These are phyloP conservation scores for Exaiptasia diaphana DNA, from an alignment of 64 coral and sea anemone genomes.

Conservation along the genomic window DNA sequence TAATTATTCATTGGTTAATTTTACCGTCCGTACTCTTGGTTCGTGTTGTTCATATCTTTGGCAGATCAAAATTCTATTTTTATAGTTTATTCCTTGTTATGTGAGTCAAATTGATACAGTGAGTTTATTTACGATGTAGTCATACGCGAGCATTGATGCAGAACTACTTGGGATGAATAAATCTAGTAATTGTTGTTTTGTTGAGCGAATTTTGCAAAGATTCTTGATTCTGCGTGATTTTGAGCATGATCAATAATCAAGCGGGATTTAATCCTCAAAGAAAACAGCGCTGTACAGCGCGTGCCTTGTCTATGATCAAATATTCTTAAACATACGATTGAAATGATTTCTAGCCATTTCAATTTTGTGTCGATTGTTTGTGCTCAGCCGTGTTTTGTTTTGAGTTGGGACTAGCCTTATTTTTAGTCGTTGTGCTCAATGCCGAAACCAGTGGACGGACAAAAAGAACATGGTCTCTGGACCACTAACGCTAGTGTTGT, in stretches of 20 bases:
- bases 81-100: background rate
- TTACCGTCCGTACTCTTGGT: background rate
- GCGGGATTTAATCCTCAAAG: background rate
- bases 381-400: background rate
- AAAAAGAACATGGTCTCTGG: background rate
- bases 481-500: background rate
- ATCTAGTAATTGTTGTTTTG: constrained; percentile 7
- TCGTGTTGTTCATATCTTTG: background rate
- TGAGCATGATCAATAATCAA: background rate
- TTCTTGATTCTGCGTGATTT: constrained; percentile 2
- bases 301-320: background rate
- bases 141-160: constrained; percentile 53
- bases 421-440: background rate
- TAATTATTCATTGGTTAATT: background rate
- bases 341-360: background rate
- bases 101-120: background rate
- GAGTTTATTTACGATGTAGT: constrained; percentile 56
- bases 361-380: background rate
- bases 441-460: background rate
- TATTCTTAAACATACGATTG: background rate
- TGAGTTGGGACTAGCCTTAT: background rate
- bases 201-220: constrained; percentile 12
- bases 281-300: background rate
- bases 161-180: constrained; percentile 45
- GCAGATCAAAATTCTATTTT: background rate